Conservation (phyloP, 2,888 invertebrate species). For the Vesta saturnalis region DNA sequence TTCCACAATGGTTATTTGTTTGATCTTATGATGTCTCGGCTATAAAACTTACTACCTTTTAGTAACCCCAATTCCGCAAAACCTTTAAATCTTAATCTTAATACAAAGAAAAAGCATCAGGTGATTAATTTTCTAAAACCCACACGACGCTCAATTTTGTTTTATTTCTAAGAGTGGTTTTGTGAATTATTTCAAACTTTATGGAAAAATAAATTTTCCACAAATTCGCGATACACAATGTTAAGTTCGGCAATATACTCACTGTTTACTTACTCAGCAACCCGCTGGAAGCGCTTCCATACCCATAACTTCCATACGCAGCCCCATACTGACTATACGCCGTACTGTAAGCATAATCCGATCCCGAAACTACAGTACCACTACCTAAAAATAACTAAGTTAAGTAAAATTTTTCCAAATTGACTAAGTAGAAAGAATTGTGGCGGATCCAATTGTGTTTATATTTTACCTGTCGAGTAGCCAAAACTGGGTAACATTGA, state of each 20-base stretch:
- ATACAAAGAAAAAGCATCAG: too few species aligned
- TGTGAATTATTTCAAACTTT: too few species aligned
- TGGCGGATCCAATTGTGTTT: neutral
- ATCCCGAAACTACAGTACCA: conserved; percentile 69
- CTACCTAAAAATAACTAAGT: conserved; percentile 63
- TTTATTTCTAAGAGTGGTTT: too few species aligned
- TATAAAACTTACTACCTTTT: too few species aligned
- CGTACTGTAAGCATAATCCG: conserved; percentile 78
- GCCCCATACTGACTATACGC: conserved; percentile 82
- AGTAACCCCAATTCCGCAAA: too few species aligned
- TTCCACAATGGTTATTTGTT: too few species aligned
- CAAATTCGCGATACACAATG: conserved; percentile 13
- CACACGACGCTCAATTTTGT: too few species aligned
- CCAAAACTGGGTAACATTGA: conserved; percentile 76
- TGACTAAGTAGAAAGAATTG: too few species aligned
- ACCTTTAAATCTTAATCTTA: neutral
- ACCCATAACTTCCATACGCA: conserved; percentile 73
- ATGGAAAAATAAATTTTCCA: neutral
- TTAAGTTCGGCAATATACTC: conserved; percentile 62
- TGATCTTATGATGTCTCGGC: too few species aligned
- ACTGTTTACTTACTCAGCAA: conserved; percentile 77
- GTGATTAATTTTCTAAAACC: too few species aligned
- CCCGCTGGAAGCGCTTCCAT: conserved; percentile 72
- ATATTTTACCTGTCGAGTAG: conserved; percentile 69
- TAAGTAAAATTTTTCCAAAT: neutral